Evolutionary conservation across 2,888 invertebrate species (phyloP), one percentile per base, ranked within the genome.

Genomic region (Lacanobia wlatinum): DNA sequence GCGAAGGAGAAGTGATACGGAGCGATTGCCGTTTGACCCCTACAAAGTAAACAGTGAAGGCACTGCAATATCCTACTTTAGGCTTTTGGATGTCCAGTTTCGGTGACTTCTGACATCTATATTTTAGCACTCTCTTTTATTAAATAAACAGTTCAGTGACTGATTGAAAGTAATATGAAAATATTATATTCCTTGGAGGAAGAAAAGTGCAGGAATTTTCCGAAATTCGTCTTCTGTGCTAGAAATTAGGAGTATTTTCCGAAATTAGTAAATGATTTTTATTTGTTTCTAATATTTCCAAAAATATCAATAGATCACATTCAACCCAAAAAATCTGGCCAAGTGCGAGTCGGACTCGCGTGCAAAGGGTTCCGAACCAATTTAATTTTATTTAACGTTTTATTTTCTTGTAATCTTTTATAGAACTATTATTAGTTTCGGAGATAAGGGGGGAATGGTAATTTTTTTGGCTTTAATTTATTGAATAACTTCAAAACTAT

Each of bases 1-100:
- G 16, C 21, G 38, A 28, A 14, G 55, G 21, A 28, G 38, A 14
- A 12, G 12, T 46, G 50, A 12, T 5, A 14, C 0, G 7, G 52
- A 53, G 12, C 40, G 59, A 9, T 6, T 8, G 43, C 56, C 73
- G 34, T 58, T 62, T 62, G 75, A 28, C 38, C 61, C 28, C 70
- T 28, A 50, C 9, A 0, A 12, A 58, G 61, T 40, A 62, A 56
- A 75, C 38, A 62, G 21, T 2, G 50, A 28, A 28, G 28, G 28
- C 55, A 16, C 61, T 62, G 75, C 61, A 79, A 79, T 75, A 72
- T 73, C 56, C 73, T 58, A 18, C 7, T 58, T 28, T 52, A 28
- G 18, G 18, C 38, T 10, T 64, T 48, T 9, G 14, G 55, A 55
- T 18, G 4, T 38, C 23, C 16, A 53, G 52, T 21, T 53, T 53